These are phyloP conservation scores for Panthera tigris DNA, from an alignment of 2,113 vertebrate genomes.

Conservation along the genomic window DNA sequence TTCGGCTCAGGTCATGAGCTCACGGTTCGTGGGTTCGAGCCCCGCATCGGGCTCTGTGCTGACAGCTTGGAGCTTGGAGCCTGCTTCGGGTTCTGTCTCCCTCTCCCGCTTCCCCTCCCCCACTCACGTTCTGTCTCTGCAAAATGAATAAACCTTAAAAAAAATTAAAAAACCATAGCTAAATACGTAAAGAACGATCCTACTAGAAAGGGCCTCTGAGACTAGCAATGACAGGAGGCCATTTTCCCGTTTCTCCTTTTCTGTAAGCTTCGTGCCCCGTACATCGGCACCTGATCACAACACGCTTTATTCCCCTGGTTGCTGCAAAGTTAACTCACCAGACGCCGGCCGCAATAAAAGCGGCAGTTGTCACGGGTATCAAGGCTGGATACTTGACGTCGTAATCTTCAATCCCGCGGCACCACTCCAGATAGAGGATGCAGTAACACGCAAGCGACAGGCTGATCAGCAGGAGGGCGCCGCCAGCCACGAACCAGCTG, in stretches of 20 bases:
- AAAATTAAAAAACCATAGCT: background rate
- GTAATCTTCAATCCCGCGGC: constrained; percentile 91
- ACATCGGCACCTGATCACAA: background rate
- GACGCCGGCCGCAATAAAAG: constrained; percentile 94
- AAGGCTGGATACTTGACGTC: constrained; percentile 92
- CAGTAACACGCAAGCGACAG: constrained; percentile 91
- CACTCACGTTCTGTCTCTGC: too few species aligned
- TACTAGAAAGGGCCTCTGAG: background rate
- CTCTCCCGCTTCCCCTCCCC: too few species aligned
- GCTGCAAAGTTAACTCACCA: constrained; percentile 87
- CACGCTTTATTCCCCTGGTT: background rate
- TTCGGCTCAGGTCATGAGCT: too few species aligned
- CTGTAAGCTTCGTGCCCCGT: background rate
- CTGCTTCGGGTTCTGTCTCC: too few species aligned
- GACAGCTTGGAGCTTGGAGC: too few species aligned
- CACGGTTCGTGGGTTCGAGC: too few species aligned
- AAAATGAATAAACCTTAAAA: too few species aligned
- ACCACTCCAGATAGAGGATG: constrained; percentile 96
- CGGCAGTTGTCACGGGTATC: constrained; percentile 91
- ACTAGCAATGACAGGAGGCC: background rate
- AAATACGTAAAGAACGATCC: background rate
- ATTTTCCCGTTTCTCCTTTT: background rate
- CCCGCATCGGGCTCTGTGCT: too few species aligned
- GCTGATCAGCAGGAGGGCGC: constrained; percentile 86
- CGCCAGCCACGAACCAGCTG: constrained; percentile 92